phyloP scores from a whole-genome alignment of 2,113 vertebrate species.

The Australoheros scitulus region DNA sequence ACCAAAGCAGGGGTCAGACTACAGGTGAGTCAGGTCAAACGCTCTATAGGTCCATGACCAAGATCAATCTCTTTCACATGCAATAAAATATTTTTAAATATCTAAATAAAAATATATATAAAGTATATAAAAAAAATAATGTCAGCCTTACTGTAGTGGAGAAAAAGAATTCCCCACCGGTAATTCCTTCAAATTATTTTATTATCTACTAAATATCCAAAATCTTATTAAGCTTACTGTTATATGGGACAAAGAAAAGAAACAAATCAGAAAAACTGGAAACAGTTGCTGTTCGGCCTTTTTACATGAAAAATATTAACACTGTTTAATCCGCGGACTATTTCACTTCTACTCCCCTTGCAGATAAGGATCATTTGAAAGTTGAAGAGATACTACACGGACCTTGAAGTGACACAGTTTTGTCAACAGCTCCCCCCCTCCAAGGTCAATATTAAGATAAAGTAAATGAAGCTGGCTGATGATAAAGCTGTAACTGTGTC shows the following conservation, averaged over 20 bases:
- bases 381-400: neutral
- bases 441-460: neutral
- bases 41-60: rapidly evolving
- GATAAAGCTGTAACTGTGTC: neutral
- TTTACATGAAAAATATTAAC: neutral
- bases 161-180: rapidly evolving
- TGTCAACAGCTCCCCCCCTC: neutral
- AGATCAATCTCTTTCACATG: neutral
- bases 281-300: neutral
- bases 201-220: neutral
- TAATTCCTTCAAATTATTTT: neutral
- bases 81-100: neutral
- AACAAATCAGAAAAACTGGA: neutral
- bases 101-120: neutral
- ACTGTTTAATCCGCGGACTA: neutral
- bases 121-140: neutral
- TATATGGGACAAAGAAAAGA: neutral
- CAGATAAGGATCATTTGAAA: neutral
- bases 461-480: neutral
- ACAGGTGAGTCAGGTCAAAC: neutral
- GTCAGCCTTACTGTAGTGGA: neutral
- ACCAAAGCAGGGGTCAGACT: neutral
- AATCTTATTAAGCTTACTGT: neutral
- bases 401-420: neutral
- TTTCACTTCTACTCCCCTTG: neutral